These are phyloP conservation scores for Holothuria leucospilota DNA, from an alignment of 53 echinoderm and acorn worm genomes.

Conservation along the genomic window DNA sequence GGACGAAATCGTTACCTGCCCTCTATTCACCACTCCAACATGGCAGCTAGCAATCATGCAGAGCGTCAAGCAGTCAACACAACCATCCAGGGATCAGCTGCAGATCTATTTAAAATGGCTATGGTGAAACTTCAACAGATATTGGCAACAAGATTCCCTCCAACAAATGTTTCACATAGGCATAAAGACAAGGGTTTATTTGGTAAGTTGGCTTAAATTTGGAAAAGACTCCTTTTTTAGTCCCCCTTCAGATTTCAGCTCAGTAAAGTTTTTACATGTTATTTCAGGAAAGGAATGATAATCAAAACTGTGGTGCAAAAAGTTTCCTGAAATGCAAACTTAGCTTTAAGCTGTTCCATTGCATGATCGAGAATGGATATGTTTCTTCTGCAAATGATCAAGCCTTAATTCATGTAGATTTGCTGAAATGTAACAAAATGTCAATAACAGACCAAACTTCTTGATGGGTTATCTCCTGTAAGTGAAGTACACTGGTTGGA, in stretches of 20 bases:
- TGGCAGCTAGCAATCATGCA: constrained; percentile 82
- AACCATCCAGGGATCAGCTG: constrained; percentile 97
- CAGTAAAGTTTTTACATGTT: not conserved
- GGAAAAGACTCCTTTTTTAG: not conserved
- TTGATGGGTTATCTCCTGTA: too few species aligned
- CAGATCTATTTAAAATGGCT: constrained; percentile 93
- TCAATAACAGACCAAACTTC: too few species aligned
- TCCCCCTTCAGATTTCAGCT: not conserved
- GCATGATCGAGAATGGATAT: too few species aligned
- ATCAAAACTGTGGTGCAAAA: too few species aligned
- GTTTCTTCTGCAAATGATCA: too few species aligned
- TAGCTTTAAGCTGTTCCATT: too few species aligned
- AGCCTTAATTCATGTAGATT: too few species aligned
- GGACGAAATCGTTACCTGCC: constrained; percentile 83
- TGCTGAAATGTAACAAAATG: too few species aligned
- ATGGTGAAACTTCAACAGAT: constrained; percentile 89
- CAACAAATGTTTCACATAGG: constrained; percentile 75
- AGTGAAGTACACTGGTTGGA: too few species aligned
- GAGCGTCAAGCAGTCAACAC: constrained; percentile 99
- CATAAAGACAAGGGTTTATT: constrained; percentile 59
- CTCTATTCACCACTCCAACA: constrained; percentile 80
- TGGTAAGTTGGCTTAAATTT: constrained; percentile 42
- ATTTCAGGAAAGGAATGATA: not conserved
- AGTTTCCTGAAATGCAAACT: too few species aligned
- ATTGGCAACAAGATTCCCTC: constrained; percentile 74